A percentile compares a stretch with the other conserved stretches of the same genome.
Evolutionary conservation across 2,888 invertebrate species (phyloP).

Genomic region (Andrena fulva): DNA sequence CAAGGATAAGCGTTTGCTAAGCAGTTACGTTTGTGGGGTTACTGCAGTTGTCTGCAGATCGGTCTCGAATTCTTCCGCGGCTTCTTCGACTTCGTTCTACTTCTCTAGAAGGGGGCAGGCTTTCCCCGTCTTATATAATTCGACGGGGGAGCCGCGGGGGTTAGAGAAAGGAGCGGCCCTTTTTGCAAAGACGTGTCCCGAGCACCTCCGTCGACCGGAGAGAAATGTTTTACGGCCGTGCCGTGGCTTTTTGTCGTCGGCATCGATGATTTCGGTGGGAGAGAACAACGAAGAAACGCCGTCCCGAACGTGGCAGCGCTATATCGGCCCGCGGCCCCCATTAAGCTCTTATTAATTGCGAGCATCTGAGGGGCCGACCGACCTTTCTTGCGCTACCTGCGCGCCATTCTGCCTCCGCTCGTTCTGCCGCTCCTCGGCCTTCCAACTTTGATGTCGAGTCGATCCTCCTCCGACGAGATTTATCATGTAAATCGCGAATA

Average conservation of each 20-base stretch:
- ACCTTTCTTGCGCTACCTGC: conserved; percentile 83
- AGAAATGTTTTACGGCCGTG: conserved; percentile 80
- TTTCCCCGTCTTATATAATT: conserved; percentile 54
- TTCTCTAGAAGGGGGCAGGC: not conserved
- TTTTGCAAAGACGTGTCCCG: conserved; percentile 75
- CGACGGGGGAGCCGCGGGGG: conserved; percentile 38
- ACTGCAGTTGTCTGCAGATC: not conserved
- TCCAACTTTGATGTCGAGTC: conserved; percentile 62
- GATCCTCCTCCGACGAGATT: conserved; percentile 54
- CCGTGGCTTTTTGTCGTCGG: conserved; percentile 75
- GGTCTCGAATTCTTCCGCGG: conserved; percentile 6
- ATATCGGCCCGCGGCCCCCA: conserved; percentile 81
- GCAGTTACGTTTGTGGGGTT: not conserved
- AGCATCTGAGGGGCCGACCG: conserved; percentile 83
- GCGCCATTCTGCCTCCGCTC: conserved; percentile 78
- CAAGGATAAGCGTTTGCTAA: too few relatives aligned
- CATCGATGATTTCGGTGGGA: conserved; percentile 71
- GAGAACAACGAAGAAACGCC: conserved; percentile 63
- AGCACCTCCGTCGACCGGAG: conserved; percentile 75
- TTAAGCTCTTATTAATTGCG: conserved; percentile 84
- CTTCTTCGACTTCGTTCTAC: conserved; percentile 1
- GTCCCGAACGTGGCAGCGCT: conserved; percentile 71
- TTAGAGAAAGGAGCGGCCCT: conserved; percentile 62
- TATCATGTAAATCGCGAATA: conserved; percentile 64
- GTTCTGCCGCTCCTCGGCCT: conserved; percentile 42